phyloP scores from a whole-genome alignment of 2,888 invertebrate genomes.

The Halictus quadricinctus region DNA sequence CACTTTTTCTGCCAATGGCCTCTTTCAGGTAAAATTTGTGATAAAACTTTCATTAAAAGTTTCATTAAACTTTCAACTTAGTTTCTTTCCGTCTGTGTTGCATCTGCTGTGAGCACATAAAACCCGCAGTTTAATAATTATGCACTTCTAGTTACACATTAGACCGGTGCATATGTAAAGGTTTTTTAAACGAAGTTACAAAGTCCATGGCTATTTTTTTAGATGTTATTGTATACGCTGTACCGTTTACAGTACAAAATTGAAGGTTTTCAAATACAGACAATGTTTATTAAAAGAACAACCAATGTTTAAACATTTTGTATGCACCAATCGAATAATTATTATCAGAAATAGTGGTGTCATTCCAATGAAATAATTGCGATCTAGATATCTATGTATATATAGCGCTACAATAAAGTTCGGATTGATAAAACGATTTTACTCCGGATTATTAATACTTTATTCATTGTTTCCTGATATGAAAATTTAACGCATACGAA shows the following conservation, averaged over 20 bases:
- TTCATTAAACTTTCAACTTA: not conserved
- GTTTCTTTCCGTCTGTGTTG: not conserved
- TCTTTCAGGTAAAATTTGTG: not conserved
- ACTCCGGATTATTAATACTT: not conserved
- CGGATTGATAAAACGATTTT: conserved; percentile 4
- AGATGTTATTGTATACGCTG: not conserved
- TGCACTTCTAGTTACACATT: not conserved
- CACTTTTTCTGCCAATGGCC: not conserved
- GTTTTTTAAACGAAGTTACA: not conserved
- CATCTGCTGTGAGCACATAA: not conserved
- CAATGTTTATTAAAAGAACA: not conserved
- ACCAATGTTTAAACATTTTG: not conserved
- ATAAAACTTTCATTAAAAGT: not conserved
- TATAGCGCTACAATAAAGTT: conserved; percentile 1
- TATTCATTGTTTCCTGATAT: not conserved
- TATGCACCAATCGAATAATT: conserved; percentile 28
- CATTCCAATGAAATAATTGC: conserved; percentile 6
- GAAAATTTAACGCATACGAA: not conserved
- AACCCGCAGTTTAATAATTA: conserved; percentile 7
- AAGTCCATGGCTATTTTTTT: not conserved
- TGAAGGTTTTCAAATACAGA: not conserved
- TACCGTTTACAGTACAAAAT: not conserved
- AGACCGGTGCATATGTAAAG: conserved; percentile 6
- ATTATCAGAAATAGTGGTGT: conserved; percentile 3
- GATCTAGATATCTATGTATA: conserved; percentile 5